Base-by-base conservation (phyloP, 1,140 invertebrate genomes). In the Zaprionus africanus region DNA sequence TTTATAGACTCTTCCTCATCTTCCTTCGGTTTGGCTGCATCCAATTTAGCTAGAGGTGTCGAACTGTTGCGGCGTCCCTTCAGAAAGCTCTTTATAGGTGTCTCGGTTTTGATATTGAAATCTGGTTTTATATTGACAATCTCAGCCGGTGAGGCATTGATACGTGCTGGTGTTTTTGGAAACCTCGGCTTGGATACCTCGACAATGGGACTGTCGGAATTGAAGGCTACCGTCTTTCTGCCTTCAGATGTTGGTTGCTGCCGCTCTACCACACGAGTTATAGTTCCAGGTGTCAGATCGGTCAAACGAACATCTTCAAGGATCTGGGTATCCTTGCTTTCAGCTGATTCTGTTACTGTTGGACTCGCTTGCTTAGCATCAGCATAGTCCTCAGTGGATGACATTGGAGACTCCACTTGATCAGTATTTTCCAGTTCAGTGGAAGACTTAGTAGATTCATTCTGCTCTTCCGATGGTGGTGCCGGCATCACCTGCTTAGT, bases 101-200 rank as follows among this genome's bases (percentile, higher is more conserved):
- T 63, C 5, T 57, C 62, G 11, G 7, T 9, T 15, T 77, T 69
- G 1, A 51, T 28, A 9, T 46, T 54, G 0, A 41, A 36, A 0
- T 62, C 34, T 1, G n/a, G 6, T 2, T 51, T 43, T 1, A 67
- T n/a, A 4, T 36, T 64, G 0, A 31, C n/a, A 5, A n/a, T 9
- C 0, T 56, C 34, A 1, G 17, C 4, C 7, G n/a, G 22, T 36
- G 57, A 5, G 4, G 28, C 11, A 38, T 57, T 79, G 1, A 65
- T n/a, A 1, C 84, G 82, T 1, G 54, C 66, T 34, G 90, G 90
- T 6, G 90, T 91, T 68, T 90, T 91, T 1, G 90, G 90, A 56
- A 73, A 91, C 11, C 38, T 77, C 1, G 13, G 41, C 28, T 91
- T 91, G 1, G 26, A 53, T 7, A 15, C 24, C 3, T 79, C 60